These are phyloP conservation scores for Teinopalpus imperialis DNA, from an alignment of 2,888 invertebrate genomes.

Conservation along the genomic window DNA sequence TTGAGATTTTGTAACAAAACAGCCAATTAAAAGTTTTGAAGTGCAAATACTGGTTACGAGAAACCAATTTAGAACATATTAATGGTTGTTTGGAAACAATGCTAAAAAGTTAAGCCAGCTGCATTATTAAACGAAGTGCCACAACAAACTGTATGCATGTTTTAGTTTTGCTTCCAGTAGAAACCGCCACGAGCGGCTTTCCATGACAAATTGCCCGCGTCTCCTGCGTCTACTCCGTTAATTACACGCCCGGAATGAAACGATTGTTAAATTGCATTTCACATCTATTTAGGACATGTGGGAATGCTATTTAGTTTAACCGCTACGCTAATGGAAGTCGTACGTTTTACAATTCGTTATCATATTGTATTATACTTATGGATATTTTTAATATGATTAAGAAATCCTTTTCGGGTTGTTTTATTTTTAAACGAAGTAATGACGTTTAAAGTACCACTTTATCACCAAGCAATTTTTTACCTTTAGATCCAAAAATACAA, in stretches of 20 bases:
- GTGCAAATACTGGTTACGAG: conserved; percentile 6
- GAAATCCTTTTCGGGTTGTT: not conserved
- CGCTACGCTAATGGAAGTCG: conserved; percentile 23
- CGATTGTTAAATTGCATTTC: conserved; percentile 53
- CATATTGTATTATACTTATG: conserved; percentile 4
- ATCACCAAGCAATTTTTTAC: no score
- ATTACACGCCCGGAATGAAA: conserved; percentile 56
- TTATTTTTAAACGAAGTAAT: no score
- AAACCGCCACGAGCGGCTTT: conserved; percentile 27
- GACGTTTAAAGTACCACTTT: no score
- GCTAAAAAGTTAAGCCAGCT: conserved; percentile 20
- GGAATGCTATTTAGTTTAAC: conserved; percentile 28
- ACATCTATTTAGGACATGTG: conserved; percentile 32
- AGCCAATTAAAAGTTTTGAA: conserved; percentile 31
- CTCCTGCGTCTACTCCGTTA: conserved; percentile 56
- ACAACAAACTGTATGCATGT: conserved; percentile 26
- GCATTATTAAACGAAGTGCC: conserved; percentile 22
- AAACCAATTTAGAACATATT: conserved; percentile 15
- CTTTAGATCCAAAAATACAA: no score
- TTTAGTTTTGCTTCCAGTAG: conserved; percentile 22
- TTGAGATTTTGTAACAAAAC: conserved; percentile 20
- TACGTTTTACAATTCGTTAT: conserved; percentile 12
- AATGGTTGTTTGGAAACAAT: conserved; percentile 25
- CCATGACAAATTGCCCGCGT: conserved; percentile 59
- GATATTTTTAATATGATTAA: conserved; percentile 6